Conservation (phyloP, 2,797 vertebrate species). For the Lagodon rhomboides region DNA sequence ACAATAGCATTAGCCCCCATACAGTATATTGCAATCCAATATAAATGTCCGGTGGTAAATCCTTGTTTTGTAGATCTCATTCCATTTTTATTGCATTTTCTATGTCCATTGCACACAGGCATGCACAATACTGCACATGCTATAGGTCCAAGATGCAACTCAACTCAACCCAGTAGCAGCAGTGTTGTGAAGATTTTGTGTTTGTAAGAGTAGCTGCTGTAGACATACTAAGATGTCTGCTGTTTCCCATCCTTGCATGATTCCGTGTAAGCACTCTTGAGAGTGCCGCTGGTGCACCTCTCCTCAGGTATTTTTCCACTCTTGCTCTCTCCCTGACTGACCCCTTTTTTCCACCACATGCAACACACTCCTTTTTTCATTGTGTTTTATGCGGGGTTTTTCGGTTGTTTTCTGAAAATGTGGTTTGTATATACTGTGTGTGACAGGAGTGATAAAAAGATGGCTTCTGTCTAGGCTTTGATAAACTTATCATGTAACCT, state of each 20-base stretch:
- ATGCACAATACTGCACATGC: conserved; percentile 14
- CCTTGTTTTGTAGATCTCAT: conserved; percentile 6
- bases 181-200: conserved; percentile 77
- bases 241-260: conserved; percentile 34
- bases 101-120: neutral
- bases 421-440: conserved; percentile 22
- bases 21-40: conserved; percentile 7
- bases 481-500: conserved; percentile 82
- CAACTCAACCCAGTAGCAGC: conserved; percentile 31
- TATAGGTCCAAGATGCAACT: conserved; percentile 3
- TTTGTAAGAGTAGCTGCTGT: conserved; percentile 74
- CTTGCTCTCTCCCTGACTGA: conserved; percentile 55
- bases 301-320: conserved; percentile 84
- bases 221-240: conserved; percentile 82
- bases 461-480: conserved; percentile 59
- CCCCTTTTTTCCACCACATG: conserved; percentile 34
- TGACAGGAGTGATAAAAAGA: conserved; percentile 34
- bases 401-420: conserved; percentile 14
- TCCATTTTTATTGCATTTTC: conserved; percentile 15
- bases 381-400: conserved; percentile 11
- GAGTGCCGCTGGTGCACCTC: conserved; percentile 82
- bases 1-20: conserved; percentile 7
- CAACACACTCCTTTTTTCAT: neutral
- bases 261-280: conserved; percentile 69
- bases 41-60: neutral